phyloP scores from a whole-genome alignment of 37 sponge, comb jelly and placozoan species.

The Cladorhizidae sp. region DNA sequence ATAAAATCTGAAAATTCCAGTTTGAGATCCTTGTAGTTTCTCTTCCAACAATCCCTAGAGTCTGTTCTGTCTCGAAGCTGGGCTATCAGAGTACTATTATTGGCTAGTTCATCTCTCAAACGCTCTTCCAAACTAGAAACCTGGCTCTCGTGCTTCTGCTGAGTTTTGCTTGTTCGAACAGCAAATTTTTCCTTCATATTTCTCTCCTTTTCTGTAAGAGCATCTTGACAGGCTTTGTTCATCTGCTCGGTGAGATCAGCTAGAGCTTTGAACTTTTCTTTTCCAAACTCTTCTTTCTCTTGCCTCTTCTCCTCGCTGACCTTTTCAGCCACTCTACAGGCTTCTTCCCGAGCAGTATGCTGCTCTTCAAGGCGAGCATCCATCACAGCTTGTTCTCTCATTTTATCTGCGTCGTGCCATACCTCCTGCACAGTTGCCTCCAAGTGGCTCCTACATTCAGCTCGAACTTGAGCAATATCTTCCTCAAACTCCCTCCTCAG shows the following conservation, averaged over 20 bases:
- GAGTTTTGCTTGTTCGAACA: neutral
- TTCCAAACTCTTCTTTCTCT: conserved; percentile 7
- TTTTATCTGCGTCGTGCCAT: conserved; percentile 45
- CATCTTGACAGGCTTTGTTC: neutral
- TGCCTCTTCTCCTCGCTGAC: conserved; percentile 14
- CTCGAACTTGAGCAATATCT: neutral
- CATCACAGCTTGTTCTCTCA: conserved; percentile 21
- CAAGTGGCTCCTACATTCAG: conserved; percentile 18
- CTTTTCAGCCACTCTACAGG: conserved; percentile 13
- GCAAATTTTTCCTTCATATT: conserved; percentile 14
- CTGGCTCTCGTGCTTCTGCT: conserved; percentile 3
- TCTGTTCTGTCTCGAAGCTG: conserved; percentile 18
- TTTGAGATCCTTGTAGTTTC: conserved; percentile 28
- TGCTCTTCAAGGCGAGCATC: conserved; percentile 53
- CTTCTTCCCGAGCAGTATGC: conserved; percentile 29
- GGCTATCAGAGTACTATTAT: neutral
- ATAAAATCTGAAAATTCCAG: conserved; percentile 76
- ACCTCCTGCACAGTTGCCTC: conserved; percentile 10
- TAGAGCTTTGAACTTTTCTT: conserved; percentile 48
- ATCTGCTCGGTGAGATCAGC: conserved; percentile 16
- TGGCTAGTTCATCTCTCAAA: no score
- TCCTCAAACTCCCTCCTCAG: conserved; percentile 45
- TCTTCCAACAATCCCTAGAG: conserved; percentile 23
- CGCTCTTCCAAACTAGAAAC: conserved; percentile 16
- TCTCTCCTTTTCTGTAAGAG: neutral